Conservation (phyloP, 2,888 invertebrate species). For the Stegana nigrithorax region DNA sequence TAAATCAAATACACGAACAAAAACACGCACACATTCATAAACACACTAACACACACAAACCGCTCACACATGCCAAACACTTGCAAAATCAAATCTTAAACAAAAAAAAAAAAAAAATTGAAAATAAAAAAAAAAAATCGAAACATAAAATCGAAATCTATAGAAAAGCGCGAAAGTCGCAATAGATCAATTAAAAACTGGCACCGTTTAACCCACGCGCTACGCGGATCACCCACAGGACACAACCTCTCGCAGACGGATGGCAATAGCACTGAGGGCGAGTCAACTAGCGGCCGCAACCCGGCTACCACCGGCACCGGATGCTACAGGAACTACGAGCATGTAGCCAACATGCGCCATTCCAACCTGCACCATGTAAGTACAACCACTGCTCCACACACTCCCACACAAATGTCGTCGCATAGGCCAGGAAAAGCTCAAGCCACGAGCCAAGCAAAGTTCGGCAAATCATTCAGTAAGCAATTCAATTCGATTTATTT, state of each 20-base stretch:
- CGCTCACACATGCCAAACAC: conserved; percentile 21
- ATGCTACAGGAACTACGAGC: conserved; percentile 84
- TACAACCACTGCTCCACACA: conserved; percentile 16
- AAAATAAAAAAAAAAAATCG: background rate
- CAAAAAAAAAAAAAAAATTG: conserved; percentile 42
- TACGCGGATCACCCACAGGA: conserved; percentile 75
- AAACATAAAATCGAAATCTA: conserved; percentile 1
- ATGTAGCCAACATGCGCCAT: conserved; percentile 70
- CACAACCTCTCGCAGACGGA: conserved; percentile 92
- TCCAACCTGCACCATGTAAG: conserved; percentile 66
- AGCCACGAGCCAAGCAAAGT: background rate
- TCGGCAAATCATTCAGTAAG: background rate
- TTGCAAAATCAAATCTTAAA: background rate
- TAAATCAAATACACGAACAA: background rate
- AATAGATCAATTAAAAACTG: conserved; percentile 69
- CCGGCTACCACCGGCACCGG: conserved; percentile 80
- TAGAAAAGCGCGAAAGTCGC: conserved; percentile 69
- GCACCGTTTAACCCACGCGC: conserved; percentile 70
- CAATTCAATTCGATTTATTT: background rate
- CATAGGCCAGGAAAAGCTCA: too few species aligned
- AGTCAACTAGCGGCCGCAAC: conserved; percentile 72
- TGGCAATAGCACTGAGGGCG: conserved; percentile 81
- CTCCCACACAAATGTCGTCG: background rate
- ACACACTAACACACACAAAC: conserved; percentile 22
- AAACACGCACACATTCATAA: conserved; percentile 5